These are phyloP conservation scores for Pyrocephalus nanus DNA, from an alignment of 2,797 vertebrate genomes.

Conservation along the genomic window DNA sequence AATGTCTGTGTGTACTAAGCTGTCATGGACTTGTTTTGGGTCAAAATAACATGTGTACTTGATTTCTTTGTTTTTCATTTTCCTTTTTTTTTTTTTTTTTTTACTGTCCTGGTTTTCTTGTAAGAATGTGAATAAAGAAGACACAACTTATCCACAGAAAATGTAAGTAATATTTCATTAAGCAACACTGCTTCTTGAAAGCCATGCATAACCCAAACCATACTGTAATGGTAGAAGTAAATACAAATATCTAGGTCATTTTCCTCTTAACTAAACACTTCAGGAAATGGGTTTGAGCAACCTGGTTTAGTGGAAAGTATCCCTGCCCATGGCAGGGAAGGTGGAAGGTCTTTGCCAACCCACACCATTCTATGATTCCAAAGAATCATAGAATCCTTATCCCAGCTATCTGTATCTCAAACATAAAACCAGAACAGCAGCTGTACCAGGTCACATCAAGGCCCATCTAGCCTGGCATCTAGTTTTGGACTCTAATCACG, in stretches of 20 bases:
- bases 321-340: not conserved
- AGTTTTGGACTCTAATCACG: not conserved
- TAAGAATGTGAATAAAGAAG: not conserved
- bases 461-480: not conserved
- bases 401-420: not conserved
- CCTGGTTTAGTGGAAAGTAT: not conserved
- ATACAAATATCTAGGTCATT: not conserved
- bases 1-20: slow-evolving; percentile 60
- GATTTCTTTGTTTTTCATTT: slow-evolving; percentile 22
- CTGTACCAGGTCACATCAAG: not conserved
- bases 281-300: not conserved
- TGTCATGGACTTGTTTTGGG: slow-evolving; percentile 55
- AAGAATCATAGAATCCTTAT: not conserved
- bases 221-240: not conserved
- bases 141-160: not conserved
- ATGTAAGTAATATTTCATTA: not conserved
- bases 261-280: not conserved
- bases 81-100: not conserved
- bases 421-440: not conserved
- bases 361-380: not conserved
- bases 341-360: not conserved
- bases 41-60: slow-evolving; percentile 24
- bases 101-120: not conserved
- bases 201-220: not conserved
- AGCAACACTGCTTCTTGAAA: not conserved